These are phyloP conservation scores for Calidris pygmaea DNA, from an alignment of 2,113 vertebrate species.

Conservation along the genomic window DNA sequence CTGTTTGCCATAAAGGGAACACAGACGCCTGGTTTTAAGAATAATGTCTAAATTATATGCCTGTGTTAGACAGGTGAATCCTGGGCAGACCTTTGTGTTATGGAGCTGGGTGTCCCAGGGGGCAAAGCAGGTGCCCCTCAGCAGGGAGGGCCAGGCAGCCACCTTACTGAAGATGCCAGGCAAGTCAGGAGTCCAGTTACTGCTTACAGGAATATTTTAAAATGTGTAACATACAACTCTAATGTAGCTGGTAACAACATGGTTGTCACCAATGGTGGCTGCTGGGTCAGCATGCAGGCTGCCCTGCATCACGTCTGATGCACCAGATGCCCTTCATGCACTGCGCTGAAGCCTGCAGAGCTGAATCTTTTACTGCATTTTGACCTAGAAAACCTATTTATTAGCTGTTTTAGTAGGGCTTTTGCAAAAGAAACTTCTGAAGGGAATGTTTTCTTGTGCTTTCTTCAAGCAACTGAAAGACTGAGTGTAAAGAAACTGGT, in stretches of 20 bases:
- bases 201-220: neutral
- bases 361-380: neutral
- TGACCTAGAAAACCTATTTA: neutral
- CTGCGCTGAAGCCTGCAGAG: neutral
- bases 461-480: neutral
- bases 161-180: neutral
- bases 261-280: neutral
- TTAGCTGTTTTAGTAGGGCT: neutral
- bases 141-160: neutral
- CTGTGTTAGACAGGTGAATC: neutral
- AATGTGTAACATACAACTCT: fast-evolving
- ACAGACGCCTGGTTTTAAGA: neutral
- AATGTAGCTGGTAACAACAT: neutral
- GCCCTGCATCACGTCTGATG: neutral
- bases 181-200: neutral
- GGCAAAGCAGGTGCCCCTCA: neutral
- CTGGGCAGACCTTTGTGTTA: neutral
- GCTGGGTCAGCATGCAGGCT: neutral
- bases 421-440: neutral
- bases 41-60: neutral
- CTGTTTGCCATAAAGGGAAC: neutral
- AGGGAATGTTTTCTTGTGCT: neutral
- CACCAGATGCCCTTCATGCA: fast-evolving
- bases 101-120: fast-evolving
- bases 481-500: neutral